phyloP scores from a whole-genome alignment of 2,113 vertebrate species.

The Spheniscus mendiculus region DNA sequence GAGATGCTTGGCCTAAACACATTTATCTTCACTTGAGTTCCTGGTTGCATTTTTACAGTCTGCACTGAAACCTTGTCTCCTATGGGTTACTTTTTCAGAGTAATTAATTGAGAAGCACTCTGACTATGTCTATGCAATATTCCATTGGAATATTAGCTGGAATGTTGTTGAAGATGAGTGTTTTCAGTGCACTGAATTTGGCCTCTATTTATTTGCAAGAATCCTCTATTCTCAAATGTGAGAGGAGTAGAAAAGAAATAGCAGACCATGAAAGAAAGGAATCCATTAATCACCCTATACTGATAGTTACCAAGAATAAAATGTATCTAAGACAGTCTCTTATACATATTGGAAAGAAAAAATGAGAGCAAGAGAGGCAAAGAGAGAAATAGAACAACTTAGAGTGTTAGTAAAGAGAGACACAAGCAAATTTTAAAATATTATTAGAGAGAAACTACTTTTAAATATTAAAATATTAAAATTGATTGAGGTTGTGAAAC shows the following conservation, averaged over 20 bases:
- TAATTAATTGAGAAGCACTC: neutral
- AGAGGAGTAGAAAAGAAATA: neutral
- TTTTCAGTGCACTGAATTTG: neutral
- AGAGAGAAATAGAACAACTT: neutral
- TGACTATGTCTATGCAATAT: neutral
- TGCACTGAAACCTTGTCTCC: neutral
- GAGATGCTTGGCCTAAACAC: neutral
- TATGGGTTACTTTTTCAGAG: neutral
- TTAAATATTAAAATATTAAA: constrained; percentile 79
- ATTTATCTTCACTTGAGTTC: neutral
- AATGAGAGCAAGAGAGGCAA: neutral
- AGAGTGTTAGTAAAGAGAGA: constrained; percentile 32
- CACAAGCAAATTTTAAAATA: constrained; percentile 58
- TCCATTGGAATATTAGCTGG: neutral
- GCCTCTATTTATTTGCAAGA: neutral
- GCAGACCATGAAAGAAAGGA: neutral
- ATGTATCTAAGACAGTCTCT: neutral
- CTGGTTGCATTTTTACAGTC: neutral
- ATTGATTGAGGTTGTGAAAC: constrained; percentile 76
- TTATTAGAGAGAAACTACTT: constrained; percentile 45
- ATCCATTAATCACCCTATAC: neutral
- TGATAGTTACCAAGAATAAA: neutral
- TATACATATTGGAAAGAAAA: neutral
- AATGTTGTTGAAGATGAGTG: neutral
- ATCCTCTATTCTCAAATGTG: neutral